Evolutionary conservation across 2,797 vertebrate genomes (phyloP).

Genomic region (Meriones psammophilus): DNA sequence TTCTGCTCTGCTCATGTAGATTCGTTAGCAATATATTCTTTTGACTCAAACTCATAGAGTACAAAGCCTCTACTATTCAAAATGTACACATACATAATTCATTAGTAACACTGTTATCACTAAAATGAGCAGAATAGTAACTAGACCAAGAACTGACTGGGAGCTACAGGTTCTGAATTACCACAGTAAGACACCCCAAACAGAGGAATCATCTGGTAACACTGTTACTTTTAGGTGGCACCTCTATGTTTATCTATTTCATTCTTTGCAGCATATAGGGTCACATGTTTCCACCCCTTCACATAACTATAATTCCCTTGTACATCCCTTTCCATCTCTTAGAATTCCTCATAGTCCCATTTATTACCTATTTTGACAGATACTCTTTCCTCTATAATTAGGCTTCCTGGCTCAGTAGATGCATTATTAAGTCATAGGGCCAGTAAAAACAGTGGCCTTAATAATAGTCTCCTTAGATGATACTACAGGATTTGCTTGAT

Average conservation of each 20-base stretch:
- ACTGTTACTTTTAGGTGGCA: not conserved
- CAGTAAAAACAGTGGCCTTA: constrained; percentile 34
- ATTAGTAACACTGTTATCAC: not conserved
- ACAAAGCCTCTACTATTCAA: constrained; percentile 28
- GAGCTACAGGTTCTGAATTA: not conserved
- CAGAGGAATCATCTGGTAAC: not conserved
- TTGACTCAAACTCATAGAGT: constrained; percentile 49
- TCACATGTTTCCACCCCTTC: not conserved
- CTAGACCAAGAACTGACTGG: not conserved
- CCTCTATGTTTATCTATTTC: not conserved
- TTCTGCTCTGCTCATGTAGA: constrained; percentile 24
- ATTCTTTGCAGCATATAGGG: constrained; percentile 8
- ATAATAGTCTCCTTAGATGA: constrained; percentile 15
- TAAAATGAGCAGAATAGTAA: constrained; percentile 45
- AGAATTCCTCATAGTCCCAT: not conserved
- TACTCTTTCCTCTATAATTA: not conserved
- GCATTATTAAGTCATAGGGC: constrained; percentile 23
- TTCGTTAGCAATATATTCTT: constrained; percentile 3
- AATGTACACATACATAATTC: not conserved
- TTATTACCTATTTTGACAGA: constrained; percentile 56
- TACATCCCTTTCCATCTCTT: not conserved
- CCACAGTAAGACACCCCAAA: not conserved
- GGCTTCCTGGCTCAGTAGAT: not conserved
- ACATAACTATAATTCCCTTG: not conserved
- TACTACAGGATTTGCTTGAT: not conserved